Evolutionary conservation across 2,113 vertebrate species (phyloP), one percentile per base, ranked within the genome.

Genomic region (Sprattus sprattus): DNA sequence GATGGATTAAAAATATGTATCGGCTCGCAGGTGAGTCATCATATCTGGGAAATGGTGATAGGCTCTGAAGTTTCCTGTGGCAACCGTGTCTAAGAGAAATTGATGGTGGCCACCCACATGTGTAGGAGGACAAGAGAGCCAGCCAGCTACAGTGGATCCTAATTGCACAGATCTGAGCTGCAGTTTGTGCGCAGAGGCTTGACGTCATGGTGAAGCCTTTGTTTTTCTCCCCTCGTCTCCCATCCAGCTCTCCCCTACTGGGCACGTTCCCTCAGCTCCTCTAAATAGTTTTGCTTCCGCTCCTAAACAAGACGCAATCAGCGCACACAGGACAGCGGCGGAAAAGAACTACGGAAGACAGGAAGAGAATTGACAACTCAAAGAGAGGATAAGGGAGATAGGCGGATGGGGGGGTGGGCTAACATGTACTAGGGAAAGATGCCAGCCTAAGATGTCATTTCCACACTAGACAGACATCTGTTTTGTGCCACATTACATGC

Each of bases 1-100:
- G 78, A 83, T 18, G 1, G 67, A 45, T 52, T 47, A 78, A 57
- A 83, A 52, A 88, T 84, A 86, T 82, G 78, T 83, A 86, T 86
- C 47, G 75, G 75, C 45, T 39, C 49, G 22, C 49, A 78, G 45
- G 81, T 86, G 82, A 84, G 82, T 85, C 85, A 84, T 86, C 46
- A 75, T 86, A 83, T 84, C 45, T 49, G 60, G 54, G 85, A 83
- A 86, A 64, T 54, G n/a, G 82, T 67, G 60, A 54, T 71, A 15
- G 57, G 52, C 81, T 86, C 81, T 0, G 54, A 78, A 3, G 80
- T 81, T 84, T 84, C 49, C 57, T 47, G 47, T 86, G 60, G 83
- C 80, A 84, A 84, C 86, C 18, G 16, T 20, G 44, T 20, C 64
- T 32, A 47, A 52, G 39, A 39, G 39, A 39, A 64, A 13, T 57